Evolutionary conservation across 2,113 vertebrate species (phyloP).

Genomic region (Platycercus adscitus): DNA sequence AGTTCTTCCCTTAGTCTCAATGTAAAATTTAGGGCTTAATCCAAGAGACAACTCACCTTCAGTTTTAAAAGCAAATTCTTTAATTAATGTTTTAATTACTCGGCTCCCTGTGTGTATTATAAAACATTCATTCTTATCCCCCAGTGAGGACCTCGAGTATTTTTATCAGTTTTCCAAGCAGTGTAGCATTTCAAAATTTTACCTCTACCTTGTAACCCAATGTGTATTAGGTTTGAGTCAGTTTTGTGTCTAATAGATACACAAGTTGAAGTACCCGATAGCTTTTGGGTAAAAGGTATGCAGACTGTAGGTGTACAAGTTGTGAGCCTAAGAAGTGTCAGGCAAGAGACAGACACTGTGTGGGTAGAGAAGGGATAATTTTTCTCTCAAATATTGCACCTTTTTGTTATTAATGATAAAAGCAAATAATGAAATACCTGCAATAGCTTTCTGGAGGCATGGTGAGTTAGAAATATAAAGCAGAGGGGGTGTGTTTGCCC

Average conservation of each 20-base stretch:
- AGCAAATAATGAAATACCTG: not conserved
- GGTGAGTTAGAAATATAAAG: not conserved
- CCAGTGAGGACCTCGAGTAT: not conserved
- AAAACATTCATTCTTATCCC: not conserved
- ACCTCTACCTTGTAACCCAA: not conserved
- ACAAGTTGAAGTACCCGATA: not conserved
- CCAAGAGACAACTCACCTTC: not conserved
- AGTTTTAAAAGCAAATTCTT: not conserved
- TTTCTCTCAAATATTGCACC: not conserved
- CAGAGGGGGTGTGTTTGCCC: fast-evolving
- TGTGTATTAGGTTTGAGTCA: not conserved
- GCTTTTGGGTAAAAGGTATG: not conserved
- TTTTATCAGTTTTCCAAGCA: not conserved
- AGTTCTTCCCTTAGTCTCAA: not conserved
- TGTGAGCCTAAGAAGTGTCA: not conserved
- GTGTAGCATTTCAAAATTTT: not conserved
- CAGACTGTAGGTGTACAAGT: not conserved
- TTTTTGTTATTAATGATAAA: slow-evolving; percentile 6
- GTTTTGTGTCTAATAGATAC: not conserved
- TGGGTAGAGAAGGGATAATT: not conserved
- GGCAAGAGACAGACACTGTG: not conserved
- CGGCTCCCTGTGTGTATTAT: not conserved
- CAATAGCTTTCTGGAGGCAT: not conserved
- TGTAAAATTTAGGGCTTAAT: not conserved
- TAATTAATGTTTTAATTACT: not conserved